phyloP scores from a whole-genome alignment of 1,140 invertebrate genomes.

The Trichogramma pretiosum region DNA sequence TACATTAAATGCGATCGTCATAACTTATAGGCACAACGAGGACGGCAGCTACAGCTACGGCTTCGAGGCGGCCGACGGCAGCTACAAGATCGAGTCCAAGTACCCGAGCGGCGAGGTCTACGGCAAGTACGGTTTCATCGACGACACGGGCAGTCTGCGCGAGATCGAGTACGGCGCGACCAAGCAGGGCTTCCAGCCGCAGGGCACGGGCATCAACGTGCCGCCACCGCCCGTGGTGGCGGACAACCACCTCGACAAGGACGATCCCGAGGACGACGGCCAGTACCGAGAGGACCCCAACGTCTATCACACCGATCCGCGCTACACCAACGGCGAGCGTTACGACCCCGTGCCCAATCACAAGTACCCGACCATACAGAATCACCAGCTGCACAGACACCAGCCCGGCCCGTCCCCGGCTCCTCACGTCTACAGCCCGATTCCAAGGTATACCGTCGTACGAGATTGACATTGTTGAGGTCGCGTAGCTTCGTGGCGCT shows the following conservation, averaged over 20 bases:
- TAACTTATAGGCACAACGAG: slow-evolving; percentile 63
- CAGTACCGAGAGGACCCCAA: slow-evolving; percentile 73
- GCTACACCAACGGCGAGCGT: slow-evolving; percentile 51
- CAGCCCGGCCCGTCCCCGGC: too few relatives aligned
- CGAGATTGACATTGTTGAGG: too few relatives aligned
- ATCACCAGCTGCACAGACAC: slow-evolving; percentile 20
- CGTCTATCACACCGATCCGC: slow-evolving; percentile 66
- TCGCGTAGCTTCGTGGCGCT: too few relatives aligned
- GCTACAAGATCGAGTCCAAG: slow-evolving; percentile 85
- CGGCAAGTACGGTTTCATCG: slow-evolving; percentile 75
- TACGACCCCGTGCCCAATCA: slow-evolving; percentile 33
- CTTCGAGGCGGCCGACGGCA: slow-evolving; percentile 82
- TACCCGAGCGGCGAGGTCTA: slow-evolving; percentile 72
- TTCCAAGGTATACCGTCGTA: slow-evolving; percentile 5
- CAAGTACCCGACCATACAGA: slow-evolving; percentile 21
- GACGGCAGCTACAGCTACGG: slow-evolving; percentile 81
- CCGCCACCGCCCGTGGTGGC: slow-evolving; percentile 59
- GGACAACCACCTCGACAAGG: slow-evolving; percentile 36
- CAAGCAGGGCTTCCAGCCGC: slow-evolving; percentile 63
- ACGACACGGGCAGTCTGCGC: slow-evolving; percentile 61
- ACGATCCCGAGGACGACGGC: slow-evolving; percentile 59
- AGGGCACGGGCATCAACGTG: slow-evolving; percentile 68
- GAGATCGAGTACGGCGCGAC: slow-evolving; percentile 74
- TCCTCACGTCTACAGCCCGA: too few relatives aligned
- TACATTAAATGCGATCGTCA: too few relatives aligned